phyloP scores from a whole-genome alignment of 1,140 invertebrate genomes.

The Harpegnathos saltator region DNA sequence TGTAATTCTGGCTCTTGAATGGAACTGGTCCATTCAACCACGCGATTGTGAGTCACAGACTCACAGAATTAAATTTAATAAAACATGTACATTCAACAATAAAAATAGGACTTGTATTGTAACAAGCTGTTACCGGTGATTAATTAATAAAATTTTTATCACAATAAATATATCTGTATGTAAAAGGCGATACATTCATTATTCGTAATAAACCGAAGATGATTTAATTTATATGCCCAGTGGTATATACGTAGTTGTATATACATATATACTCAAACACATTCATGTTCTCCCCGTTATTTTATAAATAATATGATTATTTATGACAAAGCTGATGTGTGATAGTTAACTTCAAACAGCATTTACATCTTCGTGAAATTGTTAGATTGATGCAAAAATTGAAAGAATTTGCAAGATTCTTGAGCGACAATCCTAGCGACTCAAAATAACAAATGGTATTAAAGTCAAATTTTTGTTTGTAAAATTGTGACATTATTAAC shows the following conservation, averaged over 20 bases:
- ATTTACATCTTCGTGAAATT: constrained; percentile 45
- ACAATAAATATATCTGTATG: constrained; percentile 59
- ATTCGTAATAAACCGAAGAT: constrained; percentile 34
- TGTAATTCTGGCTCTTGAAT: constrained; percentile 33
- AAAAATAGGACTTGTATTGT: constrained; percentile 49
- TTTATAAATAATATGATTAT: constrained; percentile 44
- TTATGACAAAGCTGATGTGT: constrained; percentile 39
- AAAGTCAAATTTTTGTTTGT: constrained; percentile 42
- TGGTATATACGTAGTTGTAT: neutral
- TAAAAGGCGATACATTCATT: constrained; percentile 52
- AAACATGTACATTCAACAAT: constrained; percentile 56
- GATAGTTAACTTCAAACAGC: constrained; percentile 37
- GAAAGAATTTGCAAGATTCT: constrained; percentile 31
- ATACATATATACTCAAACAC: constrained; percentile 1
- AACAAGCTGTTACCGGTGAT: constrained; percentile 28
- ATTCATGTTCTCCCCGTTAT: constrained; percentile 13
- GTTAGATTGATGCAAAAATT: constrained; percentile 30
- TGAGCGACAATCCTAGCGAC: constrained; percentile 32
- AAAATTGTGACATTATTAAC: constrained; percentile 45
- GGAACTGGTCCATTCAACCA: neutral
- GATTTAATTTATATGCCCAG: constrained; percentile 21
- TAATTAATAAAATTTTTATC: constrained; percentile 53
- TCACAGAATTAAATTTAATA: constrained; percentile 58
- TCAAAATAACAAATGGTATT: constrained; percentile 60
- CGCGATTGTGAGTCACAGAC: constrained; percentile 40